A percentile compares a stretch with the other conserved stretches of the same genome.
phyloP scores from a whole-genome alignment of 2,113 vertebrate species.

The Regulus satrapa region DNA sequence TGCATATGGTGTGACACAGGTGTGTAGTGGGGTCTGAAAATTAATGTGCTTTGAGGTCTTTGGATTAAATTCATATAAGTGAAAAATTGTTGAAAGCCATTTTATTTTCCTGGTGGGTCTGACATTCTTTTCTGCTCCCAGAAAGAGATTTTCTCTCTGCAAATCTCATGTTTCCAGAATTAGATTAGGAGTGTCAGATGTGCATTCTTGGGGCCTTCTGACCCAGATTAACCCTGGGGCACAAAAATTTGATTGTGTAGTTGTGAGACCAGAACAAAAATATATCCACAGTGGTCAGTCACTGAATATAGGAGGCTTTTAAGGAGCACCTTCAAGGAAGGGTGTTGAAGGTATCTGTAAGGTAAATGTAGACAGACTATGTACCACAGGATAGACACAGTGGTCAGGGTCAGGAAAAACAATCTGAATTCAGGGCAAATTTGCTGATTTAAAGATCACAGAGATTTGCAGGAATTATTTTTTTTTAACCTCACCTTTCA shows the following conservation, averaged over 20 bases:
- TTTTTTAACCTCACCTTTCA: background rate
- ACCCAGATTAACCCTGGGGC: constrained; percentile 6
- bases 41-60: background rate
- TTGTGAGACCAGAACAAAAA: background rate
- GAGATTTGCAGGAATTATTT: background rate
- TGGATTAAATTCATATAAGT: background rate
- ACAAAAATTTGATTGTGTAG: background rate
- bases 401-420: background rate
- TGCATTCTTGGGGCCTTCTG: constrained; percentile 24
- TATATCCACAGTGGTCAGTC: background rate
- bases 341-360: background rate
- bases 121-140: constrained; percentile 16
- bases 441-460: background rate
- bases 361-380: background rate
- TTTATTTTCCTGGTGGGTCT: background rate
- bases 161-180: constrained; percentile 51
- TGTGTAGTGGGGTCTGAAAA: background rate
- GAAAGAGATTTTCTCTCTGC: constrained; percentile 22
- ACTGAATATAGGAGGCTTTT: background rate
- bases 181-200: constrained; percentile 40
- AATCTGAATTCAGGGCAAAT: background rate
- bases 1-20: background rate
- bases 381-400: background rate
- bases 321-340: background rate
- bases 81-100: background rate